phyloP scores from a whole-genome alignment of 2,113 vertebrate genomes.

The Camarhynchus parvulus region DNA sequence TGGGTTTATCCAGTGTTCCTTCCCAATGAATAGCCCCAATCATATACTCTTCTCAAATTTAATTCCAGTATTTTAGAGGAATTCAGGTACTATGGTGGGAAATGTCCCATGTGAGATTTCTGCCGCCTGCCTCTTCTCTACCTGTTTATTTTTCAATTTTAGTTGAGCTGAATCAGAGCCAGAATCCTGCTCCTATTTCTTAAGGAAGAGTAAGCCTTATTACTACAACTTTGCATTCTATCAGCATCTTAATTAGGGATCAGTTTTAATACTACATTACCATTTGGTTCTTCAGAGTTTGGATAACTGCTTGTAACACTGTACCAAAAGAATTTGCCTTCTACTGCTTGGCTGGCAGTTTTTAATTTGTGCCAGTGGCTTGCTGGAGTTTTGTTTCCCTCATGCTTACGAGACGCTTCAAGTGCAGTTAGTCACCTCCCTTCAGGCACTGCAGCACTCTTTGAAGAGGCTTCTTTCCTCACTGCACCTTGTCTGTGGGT shows the following conservation, averaged over 20 bases:
- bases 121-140: neutral
- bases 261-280: neutral
- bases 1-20: neutral
- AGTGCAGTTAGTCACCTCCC: neutral
- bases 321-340: neutral
- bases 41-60: neutral
- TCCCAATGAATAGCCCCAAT: neutral
- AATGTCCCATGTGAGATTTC: neutral
- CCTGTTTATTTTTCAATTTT: neutral
- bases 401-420: neutral
- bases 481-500: neutral
- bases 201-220: neutral
- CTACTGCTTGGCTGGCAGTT: neutral
- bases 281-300: neutral
- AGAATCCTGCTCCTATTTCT: neutral
- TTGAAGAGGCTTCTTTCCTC: neutral
- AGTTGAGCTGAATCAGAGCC: neutral
- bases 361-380: neutral
- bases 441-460: neutral
- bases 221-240: neutral
- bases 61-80: neutral
- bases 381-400: neutral
- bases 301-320: neutral
- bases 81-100: neutral
- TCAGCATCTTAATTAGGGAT: neutral